Percentiles rank a stretch among this genome's conserved stretches.
phyloP scores from a whole-genome alignment of 2,888 invertebrate genomes.

The Daptonema setosum region DNA sequence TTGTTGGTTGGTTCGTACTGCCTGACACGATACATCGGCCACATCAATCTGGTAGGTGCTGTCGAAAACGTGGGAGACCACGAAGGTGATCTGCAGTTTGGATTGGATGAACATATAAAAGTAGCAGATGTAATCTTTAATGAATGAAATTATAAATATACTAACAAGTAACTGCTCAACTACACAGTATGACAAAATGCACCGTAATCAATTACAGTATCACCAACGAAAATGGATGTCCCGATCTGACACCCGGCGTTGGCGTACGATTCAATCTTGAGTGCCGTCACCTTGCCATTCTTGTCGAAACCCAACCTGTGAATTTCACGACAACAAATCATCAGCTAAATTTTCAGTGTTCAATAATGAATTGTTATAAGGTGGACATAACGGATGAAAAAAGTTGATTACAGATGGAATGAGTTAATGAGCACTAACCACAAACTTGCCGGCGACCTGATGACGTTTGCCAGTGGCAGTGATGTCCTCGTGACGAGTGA shows the following conservation, averaged over 20 bases:
- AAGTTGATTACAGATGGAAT: too few relatives aligned
- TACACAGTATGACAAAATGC: too few relatives aligned
- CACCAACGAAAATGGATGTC: background rate
- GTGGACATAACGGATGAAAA: too few relatives aligned
- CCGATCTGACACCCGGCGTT: background rate
- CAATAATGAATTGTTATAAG: too few relatives aligned
- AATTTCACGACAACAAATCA: background rate
- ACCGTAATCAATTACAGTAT: too few relatives aligned
- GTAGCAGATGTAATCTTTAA: too few relatives aligned
- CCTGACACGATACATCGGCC: slow-evolving; percentile 38
- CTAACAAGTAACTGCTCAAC: too few relatives aligned
- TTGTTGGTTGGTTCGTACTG: slow-evolving; percentile 62
- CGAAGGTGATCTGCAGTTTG: background rate
- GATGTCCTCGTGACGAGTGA: slow-evolving; percentile 84
- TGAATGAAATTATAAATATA: too few relatives aligned
- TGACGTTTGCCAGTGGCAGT: slow-evolving; percentile 62
- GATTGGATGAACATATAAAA: too few relatives aligned
- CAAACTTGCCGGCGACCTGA: slow-evolving; percentile 57
- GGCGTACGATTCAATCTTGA: slow-evolving; percentile 18
- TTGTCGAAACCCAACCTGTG: too few relatives aligned
- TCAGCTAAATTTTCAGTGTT: too few relatives aligned
- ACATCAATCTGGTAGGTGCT: slow-evolving; percentile 57
- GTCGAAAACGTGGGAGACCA: slow-evolving; percentile 30
- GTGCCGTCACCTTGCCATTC: slow-evolving; percentile 51
- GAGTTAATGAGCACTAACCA: too few relatives aligned